Percentiles rank a stretch among this genome's conserved stretches.
Conservation (phyloP, 2,888 invertebrate genomes). For the Microplitis manilae region DNA sequence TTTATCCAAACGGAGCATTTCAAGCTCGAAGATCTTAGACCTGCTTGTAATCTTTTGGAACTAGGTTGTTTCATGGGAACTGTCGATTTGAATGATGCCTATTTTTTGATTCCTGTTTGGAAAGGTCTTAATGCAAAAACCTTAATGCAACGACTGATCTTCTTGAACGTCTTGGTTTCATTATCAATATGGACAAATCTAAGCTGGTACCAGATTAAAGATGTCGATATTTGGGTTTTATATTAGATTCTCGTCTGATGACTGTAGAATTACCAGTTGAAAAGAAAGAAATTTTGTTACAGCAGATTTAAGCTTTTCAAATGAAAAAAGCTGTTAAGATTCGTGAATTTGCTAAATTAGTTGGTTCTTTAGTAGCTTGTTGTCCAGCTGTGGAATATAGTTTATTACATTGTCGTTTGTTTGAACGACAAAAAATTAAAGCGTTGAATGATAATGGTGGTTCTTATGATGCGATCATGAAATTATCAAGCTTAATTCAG, state of each 20-base stretch:
- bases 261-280: not conserved
- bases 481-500: too few relatives aligned
- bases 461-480: too few relatives aligned
- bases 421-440: too few relatives aligned
- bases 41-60: too few relatives aligned
- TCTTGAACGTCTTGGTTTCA: conserved; percentile 4
- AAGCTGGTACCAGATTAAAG: not conserved
- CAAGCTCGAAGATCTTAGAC: too few relatives aligned
- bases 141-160: not conserved
- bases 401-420: conserved; percentile 22
- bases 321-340: conserved; percentile 32
- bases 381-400: conserved; percentile 49
- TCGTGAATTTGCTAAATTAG: conserved; percentile 36
- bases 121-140: not conserved
- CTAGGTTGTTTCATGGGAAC: too few relatives aligned
- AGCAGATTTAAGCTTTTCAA: too few relatives aligned
- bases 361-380: conserved; percentile 76
- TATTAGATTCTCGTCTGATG: conserved; percentile 3
- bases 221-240: conserved; percentile 13
- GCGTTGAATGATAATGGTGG: too few relatives aligned
- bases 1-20: too few relatives aligned
- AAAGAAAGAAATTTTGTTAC: too few relatives aligned
- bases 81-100: too few relatives aligned
- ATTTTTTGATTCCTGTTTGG: too few relatives aligned
- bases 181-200: conserved; percentile 7